Base-by-base conservation (phyloP, 2,888 invertebrate species). In the Rhingia campestris region DNA sequence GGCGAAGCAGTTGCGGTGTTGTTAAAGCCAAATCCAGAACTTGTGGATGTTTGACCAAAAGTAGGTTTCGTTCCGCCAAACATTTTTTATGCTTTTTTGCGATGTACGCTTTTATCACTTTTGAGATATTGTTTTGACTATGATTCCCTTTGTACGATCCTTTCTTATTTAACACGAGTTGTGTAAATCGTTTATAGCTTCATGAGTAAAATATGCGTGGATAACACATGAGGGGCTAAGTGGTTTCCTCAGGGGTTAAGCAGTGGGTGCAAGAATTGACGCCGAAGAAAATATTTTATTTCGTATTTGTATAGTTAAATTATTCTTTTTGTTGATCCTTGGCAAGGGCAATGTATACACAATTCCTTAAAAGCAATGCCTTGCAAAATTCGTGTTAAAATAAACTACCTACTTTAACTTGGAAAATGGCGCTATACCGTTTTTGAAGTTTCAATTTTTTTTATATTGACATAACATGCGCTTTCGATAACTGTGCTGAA, bases 1-100 rank as follows among this genome's bases (percentile, higher is more conserved):
- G 92, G 92, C 53, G 92, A 90, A 12, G 91, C 79, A 3, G 91
- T 88, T 0, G 89, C 77, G 6, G 88, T 87, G 70, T 88, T 91
- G 43, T 88, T 89, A 56, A 91, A 91, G 0, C 87, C 88, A 77
- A 91, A 91, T 32, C 89, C 90, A 4, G 90, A 87, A 4, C 88
- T 85, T 10, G 89, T 87, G 5, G 91, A 86, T 4, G 91, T 89
- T 80, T 92, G 90, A n/a, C 93, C 93, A 87, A 93, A 93, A 10
- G 92, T 88, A 45, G 91, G 91, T 87, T 92, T 91, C 49, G 90
- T 86, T 80, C 91, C 91, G 35, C 91, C 91, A 86, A 90, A 90
- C 90, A 90, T 90, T 51, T 64, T 86, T 2, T 54, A 12, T 22
- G 30, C 6, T 10, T 54, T 0, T 61, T 6, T 22, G 7, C 10